phyloP scores from a whole-genome alignment of 1,140 invertebrate genomes.

The Sminthurides bifidus region DNA sequence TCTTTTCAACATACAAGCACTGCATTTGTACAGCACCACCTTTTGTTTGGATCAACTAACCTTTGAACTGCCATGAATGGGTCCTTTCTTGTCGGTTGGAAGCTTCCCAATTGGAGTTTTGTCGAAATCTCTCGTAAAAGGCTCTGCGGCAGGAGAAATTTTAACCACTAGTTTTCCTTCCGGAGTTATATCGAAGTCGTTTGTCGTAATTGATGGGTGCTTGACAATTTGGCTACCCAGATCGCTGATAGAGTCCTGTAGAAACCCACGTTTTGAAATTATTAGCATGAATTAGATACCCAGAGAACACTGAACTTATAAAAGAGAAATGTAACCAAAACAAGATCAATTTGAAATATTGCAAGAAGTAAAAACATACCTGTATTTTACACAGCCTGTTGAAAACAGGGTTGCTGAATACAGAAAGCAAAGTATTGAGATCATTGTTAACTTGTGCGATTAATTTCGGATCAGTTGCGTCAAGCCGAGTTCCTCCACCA shows the following conservation, averaged over 20 bases:
- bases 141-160: constrained; percentile 38
- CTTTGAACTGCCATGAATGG: too few relatives aligned
- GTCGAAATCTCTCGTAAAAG: constrained; percentile 30
- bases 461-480: constrained; percentile 37
- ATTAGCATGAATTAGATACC: not conserved
- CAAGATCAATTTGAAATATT: not conserved
- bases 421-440: constrained; percentile 68
- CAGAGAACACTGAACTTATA: not conserved
- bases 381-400: constrained; percentile 79
- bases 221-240: constrained; percentile 65
- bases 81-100: too few relatives aligned
- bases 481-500: constrained; percentile 26
- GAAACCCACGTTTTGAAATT: not conserved
- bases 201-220: constrained; percentile 80
- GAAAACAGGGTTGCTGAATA: constrained; percentile 85
- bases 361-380: constrained; percentile 33
- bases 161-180: constrained; percentile 52
- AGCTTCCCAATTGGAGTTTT: constrained; percentile 20
- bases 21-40: too few relatives aligned
- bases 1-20: too few relatives aligned
- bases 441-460: constrained; percentile 67
- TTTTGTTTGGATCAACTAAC: too few relatives aligned
- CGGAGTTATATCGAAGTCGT: constrained; percentile 77
- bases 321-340: not conserved
- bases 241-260: constrained; percentile 64